phyloP scores from a whole-genome alignment of 2,888 invertebrate genomes.

The Notodonta dromedarius region DNA sequence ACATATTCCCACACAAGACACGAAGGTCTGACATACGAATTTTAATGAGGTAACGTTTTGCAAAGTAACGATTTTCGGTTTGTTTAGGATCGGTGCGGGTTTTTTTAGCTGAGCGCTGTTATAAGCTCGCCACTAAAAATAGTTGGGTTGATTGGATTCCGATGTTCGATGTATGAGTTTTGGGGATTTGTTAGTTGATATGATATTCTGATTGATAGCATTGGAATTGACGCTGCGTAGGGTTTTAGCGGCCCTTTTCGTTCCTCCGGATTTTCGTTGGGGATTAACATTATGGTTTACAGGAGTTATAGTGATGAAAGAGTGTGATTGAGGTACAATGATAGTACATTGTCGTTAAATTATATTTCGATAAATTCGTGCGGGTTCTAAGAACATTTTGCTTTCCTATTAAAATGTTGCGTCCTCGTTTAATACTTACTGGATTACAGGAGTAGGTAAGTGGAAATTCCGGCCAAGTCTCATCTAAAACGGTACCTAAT shows the following conservation, averaged over 20 bases:
- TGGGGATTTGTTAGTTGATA: constrained; percentile 23
- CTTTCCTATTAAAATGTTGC: no score
- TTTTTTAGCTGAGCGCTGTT: constrained; percentile 48
- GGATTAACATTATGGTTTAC: no score
- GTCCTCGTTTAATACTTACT: no score
- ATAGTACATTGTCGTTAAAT: no score
- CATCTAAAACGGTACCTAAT: no score
- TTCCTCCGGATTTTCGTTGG: neutral
- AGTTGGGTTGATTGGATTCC: constrained; percentile 47
- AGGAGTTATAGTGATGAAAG: no score
- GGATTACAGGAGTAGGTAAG: no score
- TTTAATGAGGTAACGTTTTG: constrained; percentile 57
- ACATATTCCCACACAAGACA: constrained; percentile 22
- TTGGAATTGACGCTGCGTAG: constrained; percentile 13
- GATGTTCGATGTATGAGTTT: constrained; percentile 29
- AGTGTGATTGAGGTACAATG: no score
- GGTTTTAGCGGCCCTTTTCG: neutral
- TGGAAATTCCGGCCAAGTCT: no score
- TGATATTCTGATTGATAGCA: constrained; percentile 15
- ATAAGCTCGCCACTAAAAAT: constrained; percentile 31
- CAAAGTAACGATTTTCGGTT: constrained; percentile 51
- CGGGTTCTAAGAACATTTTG: no score
- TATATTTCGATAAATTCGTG: no score
- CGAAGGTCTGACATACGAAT: constrained; percentile 42
- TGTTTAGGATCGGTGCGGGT: constrained; percentile 48